Base-by-base conservation (phyloP, 2,888 invertebrate species). In the Plemyria rubiginata region DNA sequence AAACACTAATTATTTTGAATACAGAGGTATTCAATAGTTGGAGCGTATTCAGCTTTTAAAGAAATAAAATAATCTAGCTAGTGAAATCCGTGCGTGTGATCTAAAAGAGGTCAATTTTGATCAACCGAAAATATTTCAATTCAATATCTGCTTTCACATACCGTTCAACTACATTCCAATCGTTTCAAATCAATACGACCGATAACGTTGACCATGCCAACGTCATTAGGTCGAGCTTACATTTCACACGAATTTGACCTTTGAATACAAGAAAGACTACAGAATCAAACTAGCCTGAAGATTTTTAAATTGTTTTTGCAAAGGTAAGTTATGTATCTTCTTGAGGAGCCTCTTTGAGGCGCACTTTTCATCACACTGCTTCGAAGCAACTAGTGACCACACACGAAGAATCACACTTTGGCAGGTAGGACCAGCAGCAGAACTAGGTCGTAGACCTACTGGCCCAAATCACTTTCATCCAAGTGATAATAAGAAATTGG, bases 151-250 rank as follows among this genome's bases (percentile, higher is more conserved):
- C 50, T 56, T 61, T 56, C 61, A 52, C 52, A 61, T 48, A 57
- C 41, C 38, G 40, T 40, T 12, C 28, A 45, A 52, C 55, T 36
- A 46, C 61, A 61, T 61, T 61, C 61, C 52, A 61, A 50, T 52
- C 40, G 43, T 32, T 12, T 11, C 40, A 22, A 52, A 40, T 46
- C 29, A 51, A 32, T 43, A 22, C 12, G 16, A 29, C 11, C 16
- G 46, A 53, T 53, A 60, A 52, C 29, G 53, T 29, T 38, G 36
- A 45, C 46, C 60, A 46, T 46, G 40, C 45, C 13, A n/a, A 53
- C 64, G 64, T 56, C 64, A 45, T 15, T 38, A 11, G 16, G 8
- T 45, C 15, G 16, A 45, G 45, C 9, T 7, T 8, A 15, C 15
- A 13, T 43, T 15, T 38, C 11, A 38, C 36, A 38, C 36, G 36